Evolutionary conservation across 2,113 vertebrate species (phyloP).

Genomic region (Tychaedon coryphoeus): DNA sequence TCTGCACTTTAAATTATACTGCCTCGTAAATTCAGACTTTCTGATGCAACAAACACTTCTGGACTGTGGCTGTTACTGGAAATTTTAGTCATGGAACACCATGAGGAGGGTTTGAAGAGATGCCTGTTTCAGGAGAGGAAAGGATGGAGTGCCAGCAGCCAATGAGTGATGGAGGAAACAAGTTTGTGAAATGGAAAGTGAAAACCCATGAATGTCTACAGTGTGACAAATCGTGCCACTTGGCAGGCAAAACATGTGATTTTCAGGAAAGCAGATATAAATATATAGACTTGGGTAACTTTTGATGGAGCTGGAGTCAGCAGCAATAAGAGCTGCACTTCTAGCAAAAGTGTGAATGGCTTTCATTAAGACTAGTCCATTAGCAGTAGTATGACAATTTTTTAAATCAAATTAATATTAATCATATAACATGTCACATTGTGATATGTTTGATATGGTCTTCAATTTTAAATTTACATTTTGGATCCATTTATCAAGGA

Average conservation of each 20-base stretch:
- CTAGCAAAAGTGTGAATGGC: background rate
- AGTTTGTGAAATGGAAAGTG: background rate
- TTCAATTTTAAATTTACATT: background rate
- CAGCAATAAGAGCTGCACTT: background rate
- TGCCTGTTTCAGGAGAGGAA: fast-evolving
- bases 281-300: background rate
- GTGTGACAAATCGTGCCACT: background rate
- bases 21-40: background rate
- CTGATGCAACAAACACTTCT: background rate
- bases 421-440: background rate
- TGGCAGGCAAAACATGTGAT: background rate
- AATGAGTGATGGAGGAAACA: background rate
- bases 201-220: background rate
- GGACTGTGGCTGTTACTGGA: background rate
- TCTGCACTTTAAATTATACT: background rate
- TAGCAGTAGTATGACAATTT: background rate
- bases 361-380: background rate
- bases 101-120: fast-evolving
- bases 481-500: background rate
- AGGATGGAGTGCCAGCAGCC: background rate
- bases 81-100: background rate
- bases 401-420: background rate
- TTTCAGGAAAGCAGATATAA: constrained; percentile 39
- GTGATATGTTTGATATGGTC: background rate
- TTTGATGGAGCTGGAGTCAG: background rate